These are phyloP conservation scores for Haliclystus octoradiatus DNA, from an alignment of 30 jellyfish, hydroid and myxozoan species.

Conservation along the genomic window DNA sequence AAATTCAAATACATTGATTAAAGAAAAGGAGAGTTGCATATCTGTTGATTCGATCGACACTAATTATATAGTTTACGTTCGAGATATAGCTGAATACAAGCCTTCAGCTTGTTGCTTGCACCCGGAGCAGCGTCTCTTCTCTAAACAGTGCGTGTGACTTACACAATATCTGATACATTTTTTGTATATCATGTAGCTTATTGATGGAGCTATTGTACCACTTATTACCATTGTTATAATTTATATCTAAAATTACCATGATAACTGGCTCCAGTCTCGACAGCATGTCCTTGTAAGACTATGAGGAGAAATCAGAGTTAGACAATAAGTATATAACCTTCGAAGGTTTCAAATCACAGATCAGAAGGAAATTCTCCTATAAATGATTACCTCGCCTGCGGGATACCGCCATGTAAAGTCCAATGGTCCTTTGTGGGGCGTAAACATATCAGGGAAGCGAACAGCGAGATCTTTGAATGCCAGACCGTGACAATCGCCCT, in stretches of 20 bases:
- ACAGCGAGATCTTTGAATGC: conserved; percentile 57
- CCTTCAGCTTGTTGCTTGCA: no score
- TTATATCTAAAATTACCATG: conserved; percentile 67
- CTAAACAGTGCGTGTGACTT: no score
- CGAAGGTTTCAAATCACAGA: not conserved
- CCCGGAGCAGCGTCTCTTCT: no score
- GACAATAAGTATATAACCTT: not conserved
- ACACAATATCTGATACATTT: no score
- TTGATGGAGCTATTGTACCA: no score
- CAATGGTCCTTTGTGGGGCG: conserved; percentile 78
- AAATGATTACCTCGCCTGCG: conserved; percentile 68
- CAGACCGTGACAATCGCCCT: conserved; percentile 95
- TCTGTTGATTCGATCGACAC: no score
- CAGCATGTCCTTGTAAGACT: conserved; percentile 82
- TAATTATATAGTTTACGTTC: no score
- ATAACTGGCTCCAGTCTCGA: conserved; percentile 87
- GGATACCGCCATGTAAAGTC: conserved; percentile 93
- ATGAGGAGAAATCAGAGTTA: not conserved
- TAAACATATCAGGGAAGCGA: conserved; percentile 62
- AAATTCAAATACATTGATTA: no score
- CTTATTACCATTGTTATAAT: no score
- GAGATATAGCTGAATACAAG: no score
- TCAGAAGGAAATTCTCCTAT: not conserved
- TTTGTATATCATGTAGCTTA: no score
- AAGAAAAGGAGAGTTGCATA: no score